Conservation (phyloP, 2,113 vertebrate species). For the Elaphurus davidianus region DNA sequence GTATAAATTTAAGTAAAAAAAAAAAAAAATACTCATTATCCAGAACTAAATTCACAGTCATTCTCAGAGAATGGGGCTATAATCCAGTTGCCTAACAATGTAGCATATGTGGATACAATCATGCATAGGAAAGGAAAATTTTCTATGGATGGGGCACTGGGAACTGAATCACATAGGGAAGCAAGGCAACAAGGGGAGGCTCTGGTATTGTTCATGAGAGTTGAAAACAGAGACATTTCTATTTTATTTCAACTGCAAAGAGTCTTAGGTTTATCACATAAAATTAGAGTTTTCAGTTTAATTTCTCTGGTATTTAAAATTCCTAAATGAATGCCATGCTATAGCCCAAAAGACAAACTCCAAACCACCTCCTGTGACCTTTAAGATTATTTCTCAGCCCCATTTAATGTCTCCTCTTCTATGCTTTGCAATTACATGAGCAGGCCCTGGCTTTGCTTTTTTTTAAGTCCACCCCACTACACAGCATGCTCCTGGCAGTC, state of each 20-base stretch:
- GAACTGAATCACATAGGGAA: conserved; percentile 41
- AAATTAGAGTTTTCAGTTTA: not conserved
- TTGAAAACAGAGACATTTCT: not conserved
- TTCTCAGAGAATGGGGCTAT: not conserved
- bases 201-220: not conserved
- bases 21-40: not conserved
- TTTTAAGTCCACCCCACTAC: not conserved
- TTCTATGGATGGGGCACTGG: not conserved
- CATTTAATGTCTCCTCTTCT: not conserved
- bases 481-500: not conserved
- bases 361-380: not conserved
- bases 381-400: not conserved
- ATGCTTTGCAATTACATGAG: not conserved
- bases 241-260: not conserved
- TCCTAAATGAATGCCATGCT: not conserved
- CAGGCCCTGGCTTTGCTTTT: not conserved
- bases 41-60: conserved; percentile 41
- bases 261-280: not conserved
- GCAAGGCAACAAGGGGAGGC: not conserved
- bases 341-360: not conserved
- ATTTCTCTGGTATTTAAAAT: not conserved
- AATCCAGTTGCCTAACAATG: conserved; percentile 27
- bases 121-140: not conserved
- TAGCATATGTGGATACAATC: not conserved
- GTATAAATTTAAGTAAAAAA: conserved; percentile 15